Conservation (phyloP, 2,113 vertebrate genomes). For the Mus spicilegus region DNA sequence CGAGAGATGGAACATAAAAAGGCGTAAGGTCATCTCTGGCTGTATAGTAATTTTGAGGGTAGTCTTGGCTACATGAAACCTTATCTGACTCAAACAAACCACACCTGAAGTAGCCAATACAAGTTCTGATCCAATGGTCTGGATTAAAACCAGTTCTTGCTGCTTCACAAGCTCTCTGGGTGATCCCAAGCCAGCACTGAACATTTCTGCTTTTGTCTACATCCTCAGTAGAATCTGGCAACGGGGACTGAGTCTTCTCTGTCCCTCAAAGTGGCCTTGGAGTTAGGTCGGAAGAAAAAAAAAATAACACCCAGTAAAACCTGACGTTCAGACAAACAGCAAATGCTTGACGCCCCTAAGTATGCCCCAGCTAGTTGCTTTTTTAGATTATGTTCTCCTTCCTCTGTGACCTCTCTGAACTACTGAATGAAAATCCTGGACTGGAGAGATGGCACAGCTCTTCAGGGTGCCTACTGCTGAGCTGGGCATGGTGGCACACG, state of each 20-base stretch:
- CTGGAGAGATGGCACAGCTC: not conserved
- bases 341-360: not conserved
- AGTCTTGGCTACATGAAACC: not conserved
- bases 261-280: not conserved
- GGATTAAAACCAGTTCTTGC: not conserved
- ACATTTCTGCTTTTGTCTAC: not conserved
- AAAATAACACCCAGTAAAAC: not conserved
- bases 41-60: not conserved
- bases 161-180: not conserved
- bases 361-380: not conserved
- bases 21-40: not conserved
- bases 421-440: not conserved
- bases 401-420: not conserved
- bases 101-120: not conserved
- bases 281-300: not conserved
- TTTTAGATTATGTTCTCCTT: not conserved
- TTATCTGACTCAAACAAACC: not conserved
- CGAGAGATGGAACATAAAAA: not conserved
- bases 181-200: not conserved
- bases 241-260: not conserved
- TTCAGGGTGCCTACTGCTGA: not conserved
- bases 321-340: not conserved
- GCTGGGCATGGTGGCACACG: too few relatives aligned
- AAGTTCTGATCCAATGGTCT: slow-evolving; percentile 32
- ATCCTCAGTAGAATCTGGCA: not conserved